A percentile compares a stretch with the other conserved stretches of the same genome.
phyloP scores from a whole-genome alignment of 1,140 invertebrate species.

The Heliconius congener region DNA sequence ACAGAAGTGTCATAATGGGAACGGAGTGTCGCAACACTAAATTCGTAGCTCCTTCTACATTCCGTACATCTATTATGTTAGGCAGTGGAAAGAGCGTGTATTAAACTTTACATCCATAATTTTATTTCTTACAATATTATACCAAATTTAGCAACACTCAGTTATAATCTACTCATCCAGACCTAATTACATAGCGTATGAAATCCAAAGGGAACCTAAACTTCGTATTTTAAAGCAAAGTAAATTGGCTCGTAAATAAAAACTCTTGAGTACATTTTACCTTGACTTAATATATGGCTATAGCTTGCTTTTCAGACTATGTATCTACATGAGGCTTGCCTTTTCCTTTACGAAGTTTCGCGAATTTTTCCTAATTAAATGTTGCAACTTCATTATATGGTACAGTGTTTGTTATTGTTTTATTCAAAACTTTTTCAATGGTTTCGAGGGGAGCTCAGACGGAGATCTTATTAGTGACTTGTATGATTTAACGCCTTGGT shows the following conservation, averaged over 20 bases:
- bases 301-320: slow-evolving; percentile 20
- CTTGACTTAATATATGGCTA: neutral
- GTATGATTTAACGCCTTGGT: neutral
- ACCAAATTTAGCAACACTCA: neutral
- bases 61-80: too few species aligned
- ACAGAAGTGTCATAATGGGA: too few species aligned
- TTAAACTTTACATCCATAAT: neutral
- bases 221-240: neutral
- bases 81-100: neutral
- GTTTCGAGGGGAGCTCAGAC: neutral
- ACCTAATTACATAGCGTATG: slow-evolving; percentile 19
- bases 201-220: slow-evolving; percentile 19
- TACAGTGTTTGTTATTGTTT: slow-evolving; percentile 30
- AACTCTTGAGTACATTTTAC: slow-evolving; percentile 3
- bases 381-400: slow-evolving; percentile 35
- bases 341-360: slow-evolving; percentile 31
- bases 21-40: too few species aligned
- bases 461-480: neutral
- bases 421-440: slow-evolving; percentile 9
- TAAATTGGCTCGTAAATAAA: neutral
- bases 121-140: neutral
- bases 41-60: too few species aligned
- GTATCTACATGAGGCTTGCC: slow-evolving; percentile 31
- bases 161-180: slow-evolving; percentile 3
- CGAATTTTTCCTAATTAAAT: slow-evolving; percentile 43